Percentiles rank a stretch among this genome's conserved stretches.
Conservation (phyloP, 1,140 invertebrate genomes). For the Zaprionus lachaisei region DNA sequence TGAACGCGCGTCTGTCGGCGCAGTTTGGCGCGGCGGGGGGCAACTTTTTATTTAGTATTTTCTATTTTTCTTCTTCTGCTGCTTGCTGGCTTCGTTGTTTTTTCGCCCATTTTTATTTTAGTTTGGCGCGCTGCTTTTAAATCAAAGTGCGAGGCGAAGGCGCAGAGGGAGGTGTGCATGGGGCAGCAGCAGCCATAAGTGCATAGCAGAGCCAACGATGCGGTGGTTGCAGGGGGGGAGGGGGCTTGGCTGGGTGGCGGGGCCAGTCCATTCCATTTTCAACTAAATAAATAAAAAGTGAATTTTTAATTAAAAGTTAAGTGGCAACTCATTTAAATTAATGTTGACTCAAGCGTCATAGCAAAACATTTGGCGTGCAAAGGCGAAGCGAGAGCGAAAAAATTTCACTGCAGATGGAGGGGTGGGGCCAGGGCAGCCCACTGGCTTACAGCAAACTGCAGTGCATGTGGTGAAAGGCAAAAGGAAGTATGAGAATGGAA, state of each 20-base stretch:
- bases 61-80: conserved; percentile 8
- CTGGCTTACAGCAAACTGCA: conserved; percentile 17
- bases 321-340: conserved; percentile 83
- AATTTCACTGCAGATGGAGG: conserved; percentile 28
- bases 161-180: background rate
- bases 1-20: conserved; percentile 54
- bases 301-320: conserved; percentile 83
- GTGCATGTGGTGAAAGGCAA: conserved; percentile 6
- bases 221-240: background rate
- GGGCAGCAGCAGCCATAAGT: conserved; percentile 45
- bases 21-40: background rate
- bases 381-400: conserved; percentile 35
- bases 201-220: conserved; percentile 9
- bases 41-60: conserved; percentile 25
- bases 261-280: conserved; percentile 71
- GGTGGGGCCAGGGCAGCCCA: background rate
- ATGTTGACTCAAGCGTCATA: conserved; percentile 83
- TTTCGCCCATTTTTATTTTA: conserved; percentile 68
- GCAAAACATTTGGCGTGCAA: conserved; percentile 74
- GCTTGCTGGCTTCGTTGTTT: background rate
- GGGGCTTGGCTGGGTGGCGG: background rate
- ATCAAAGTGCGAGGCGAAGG: conserved; percentile 60
- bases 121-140: conserved; percentile 67
- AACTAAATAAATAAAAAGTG: conserved; percentile 83
- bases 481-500: background rate